phyloP scores from a whole-genome alignment of 2,888 invertebrate genomes.

The Sinotaia quadrata region DNA sequence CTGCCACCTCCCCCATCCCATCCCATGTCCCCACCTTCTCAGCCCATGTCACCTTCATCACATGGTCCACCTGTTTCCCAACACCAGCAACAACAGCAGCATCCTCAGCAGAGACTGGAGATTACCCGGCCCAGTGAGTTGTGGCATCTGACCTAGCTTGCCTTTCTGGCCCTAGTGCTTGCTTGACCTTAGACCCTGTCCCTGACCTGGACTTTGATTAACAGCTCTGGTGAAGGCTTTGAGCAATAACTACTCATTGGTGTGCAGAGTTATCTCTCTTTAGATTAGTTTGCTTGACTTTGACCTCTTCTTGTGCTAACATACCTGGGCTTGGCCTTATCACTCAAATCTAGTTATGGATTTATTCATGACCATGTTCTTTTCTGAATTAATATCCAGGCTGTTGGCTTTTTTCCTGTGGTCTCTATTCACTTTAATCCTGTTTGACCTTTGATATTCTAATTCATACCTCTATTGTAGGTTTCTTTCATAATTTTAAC shows the following conservation, averaged over 20 bases:
- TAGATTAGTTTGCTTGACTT: no score
- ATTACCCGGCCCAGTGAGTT: slow-evolving; percentile 38
- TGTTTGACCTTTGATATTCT: no score
- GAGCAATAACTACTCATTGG: background rate
- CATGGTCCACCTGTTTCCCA: slow-evolving; percentile 23
- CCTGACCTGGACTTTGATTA: background rate
- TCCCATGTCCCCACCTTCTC: slow-evolving; percentile 28
- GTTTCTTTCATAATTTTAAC: no score
- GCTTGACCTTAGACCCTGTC: background rate
- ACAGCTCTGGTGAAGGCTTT: background rate
- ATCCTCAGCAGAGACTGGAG: slow-evolving; percentile 26
- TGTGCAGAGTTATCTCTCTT: slow-evolving; percentile 3
- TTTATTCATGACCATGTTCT: no score
- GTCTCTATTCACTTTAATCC: no score
- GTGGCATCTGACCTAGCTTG: no score
- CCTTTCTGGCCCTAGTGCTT: slow-evolving; percentile 12
- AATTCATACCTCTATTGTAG: no score
- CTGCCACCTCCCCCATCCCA: slow-evolving; percentile 32
- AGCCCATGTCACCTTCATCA: slow-evolving; percentile 28
- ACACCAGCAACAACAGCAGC: slow-evolving; percentile 21
- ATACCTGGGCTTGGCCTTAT: no score
- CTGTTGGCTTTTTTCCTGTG: no score
- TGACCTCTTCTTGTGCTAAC: no score
- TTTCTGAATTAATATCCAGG: no score
- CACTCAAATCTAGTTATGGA: no score